A percentile compares a stretch with the other conserved stretches of the same genome.
phyloP scores from a whole-genome alignment of 2,797 vertebrate species.

The Acanthurus lineatus region DNA sequence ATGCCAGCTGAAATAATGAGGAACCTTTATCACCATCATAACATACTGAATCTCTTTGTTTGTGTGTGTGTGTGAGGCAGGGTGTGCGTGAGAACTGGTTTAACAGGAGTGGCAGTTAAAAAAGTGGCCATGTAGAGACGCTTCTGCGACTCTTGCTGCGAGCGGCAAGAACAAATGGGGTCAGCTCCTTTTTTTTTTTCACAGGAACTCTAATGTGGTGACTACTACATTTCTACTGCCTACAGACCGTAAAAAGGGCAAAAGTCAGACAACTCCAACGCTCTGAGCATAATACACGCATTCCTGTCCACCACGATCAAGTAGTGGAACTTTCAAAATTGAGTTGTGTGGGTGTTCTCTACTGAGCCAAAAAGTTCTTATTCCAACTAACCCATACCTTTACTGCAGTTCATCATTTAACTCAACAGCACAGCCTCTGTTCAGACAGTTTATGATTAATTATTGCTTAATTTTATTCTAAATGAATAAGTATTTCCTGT shows the following conservation, averaged over 20 bases:
- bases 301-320: not conserved
- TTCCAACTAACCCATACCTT: not conserved
- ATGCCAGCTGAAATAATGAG: not conserved
- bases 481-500: not conserved
- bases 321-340: not conserved
- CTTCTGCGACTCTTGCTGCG: not conserved
- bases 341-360: accelerated
- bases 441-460: not conserved
- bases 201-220: conserved; percentile 53
- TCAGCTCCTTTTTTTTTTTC: conserved; percentile 43
- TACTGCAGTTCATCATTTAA: not conserved
- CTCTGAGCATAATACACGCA: not conserved
- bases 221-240: not conserved
- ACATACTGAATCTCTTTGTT: not conserved
- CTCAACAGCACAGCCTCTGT: not conserved
- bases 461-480: not conserved
- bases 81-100: not conserved
- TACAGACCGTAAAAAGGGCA: conserved; percentile 6
- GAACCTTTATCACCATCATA: not conserved
- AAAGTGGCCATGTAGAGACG: not conserved
- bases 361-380: not conserved
- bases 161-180: conserved; percentile 1
- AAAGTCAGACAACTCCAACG: conserved; percentile 2
- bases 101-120: not conserved
- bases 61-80: no score